phyloP scores from a whole-genome alignment of 1,140 invertebrate genomes.

The Platorchestia sp. region DNA sequence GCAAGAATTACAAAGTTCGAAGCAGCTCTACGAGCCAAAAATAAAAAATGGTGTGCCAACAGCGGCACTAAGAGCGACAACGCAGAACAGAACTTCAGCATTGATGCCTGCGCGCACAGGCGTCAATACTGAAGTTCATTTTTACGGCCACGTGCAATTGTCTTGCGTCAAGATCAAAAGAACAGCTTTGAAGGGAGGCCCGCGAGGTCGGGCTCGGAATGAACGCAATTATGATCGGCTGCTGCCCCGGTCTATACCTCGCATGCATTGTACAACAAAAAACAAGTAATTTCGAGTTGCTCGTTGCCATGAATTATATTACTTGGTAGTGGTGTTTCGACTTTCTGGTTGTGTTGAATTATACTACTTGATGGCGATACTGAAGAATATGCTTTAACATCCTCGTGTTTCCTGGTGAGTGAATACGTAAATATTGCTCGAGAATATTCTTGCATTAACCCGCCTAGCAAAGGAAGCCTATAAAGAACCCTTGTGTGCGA shows the following conservation, averaged over 20 bases:
- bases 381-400: no score
- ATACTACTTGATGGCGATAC: no score
- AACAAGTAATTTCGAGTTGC: not conserved
- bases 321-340: no score
- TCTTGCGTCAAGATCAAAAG: not conserved
- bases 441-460: not conserved
- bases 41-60: no score
- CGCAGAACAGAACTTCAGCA: no score
- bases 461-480: not conserved
- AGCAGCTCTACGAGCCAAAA: no score
- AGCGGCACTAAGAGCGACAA: no score
- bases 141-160: no score
- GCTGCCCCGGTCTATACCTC: not conserved
- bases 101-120: no score
- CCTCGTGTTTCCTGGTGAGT: not conserved
- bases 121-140: no score
- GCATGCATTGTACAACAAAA: not conserved
- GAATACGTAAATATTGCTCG: not conserved
- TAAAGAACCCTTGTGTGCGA: not conserved
- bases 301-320: not conserved
- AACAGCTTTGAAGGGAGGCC: not conserved
- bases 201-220: not conserved
- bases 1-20: no score
- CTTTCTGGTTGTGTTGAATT: no score
- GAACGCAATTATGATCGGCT: not conserved